Percentiles rank a stretch among this genome's conserved stretches.
Conservation (phyloP, 1,140 invertebrate genomes). For the Phymastichus coffea region DNA sequence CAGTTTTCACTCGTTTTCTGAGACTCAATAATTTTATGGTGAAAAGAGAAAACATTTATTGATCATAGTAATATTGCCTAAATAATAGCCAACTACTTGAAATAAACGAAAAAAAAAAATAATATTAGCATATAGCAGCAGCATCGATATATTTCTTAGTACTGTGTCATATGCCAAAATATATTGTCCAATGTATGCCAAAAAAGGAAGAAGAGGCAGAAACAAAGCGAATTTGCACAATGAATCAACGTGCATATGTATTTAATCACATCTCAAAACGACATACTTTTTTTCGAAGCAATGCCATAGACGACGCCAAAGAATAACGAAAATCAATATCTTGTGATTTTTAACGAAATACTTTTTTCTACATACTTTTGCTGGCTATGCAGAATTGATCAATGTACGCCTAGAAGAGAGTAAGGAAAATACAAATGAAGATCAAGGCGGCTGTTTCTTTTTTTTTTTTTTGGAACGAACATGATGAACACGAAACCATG, state of each 20-base stretch:
- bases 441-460: too few species aligned
- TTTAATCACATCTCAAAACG: slow-evolving; percentile 14
- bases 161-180: slow-evolving; percentile 31
- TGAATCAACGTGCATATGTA: too few species aligned
- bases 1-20: not conserved
- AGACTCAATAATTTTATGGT: not conserved
- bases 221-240: too few species aligned
- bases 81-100: slow-evolving; percentile 19
- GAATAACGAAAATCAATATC: not conserved
- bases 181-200: slow-evolving; percentile 29
- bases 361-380: slow-evolving; percentile 5
- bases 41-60: slow-evolving; percentile 14
- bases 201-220: slow-evolving; percentile 15
- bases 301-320: too few species aligned
- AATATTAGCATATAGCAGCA: slow-evolving; percentile 22
- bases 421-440: too few species aligned
- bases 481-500: not conserved
- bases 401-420: not conserved
- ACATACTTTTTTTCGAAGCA: too few species aligned
- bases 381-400: slow-evolving; percentile 6
- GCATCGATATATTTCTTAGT: slow-evolving; percentile 24
- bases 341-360: slow-evolving; percentile 5
- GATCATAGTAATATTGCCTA: slow-evolving; percentile 17
- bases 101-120: slow-evolving; percentile 16
- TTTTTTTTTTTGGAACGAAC: slow-evolving; percentile 17